phyloP scores from a whole-genome alignment of 2,797 vertebrate genomes.

The Aphelocoma californica region DNA sequence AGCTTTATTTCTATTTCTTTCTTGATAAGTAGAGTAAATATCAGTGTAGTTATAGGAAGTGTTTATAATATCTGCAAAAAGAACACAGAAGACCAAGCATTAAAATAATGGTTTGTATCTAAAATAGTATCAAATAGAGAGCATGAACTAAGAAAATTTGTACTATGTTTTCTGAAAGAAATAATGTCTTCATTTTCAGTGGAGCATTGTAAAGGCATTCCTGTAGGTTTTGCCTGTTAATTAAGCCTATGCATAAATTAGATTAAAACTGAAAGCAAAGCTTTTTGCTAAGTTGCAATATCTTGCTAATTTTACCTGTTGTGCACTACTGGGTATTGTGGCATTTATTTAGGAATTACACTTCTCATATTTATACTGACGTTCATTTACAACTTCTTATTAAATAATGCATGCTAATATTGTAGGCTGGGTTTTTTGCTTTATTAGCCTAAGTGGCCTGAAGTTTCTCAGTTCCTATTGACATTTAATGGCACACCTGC shows the following conservation, averaged over 20 bases:
- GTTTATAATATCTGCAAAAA: slow-evolving; percentile 82
- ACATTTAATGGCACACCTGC: neutral
- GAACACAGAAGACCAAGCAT: neutral
- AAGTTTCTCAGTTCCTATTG: neutral
- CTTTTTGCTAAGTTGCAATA: neutral
- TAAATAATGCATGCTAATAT: neutral
- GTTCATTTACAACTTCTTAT: neutral
- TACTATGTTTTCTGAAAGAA: neutral
- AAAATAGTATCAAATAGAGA: neutral
- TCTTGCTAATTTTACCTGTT: neutral
- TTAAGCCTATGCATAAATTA: neutral
- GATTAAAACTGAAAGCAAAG: neutral
- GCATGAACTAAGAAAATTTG: neutral
- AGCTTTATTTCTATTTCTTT: slow-evolving; percentile 74
- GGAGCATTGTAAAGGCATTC: neutral
- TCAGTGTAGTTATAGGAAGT: slow-evolving; percentile 74
- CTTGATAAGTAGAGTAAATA: slow-evolving; percentile 73
- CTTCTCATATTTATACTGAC: neutral
- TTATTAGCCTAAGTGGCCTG: neutral
- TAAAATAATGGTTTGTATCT: neutral
- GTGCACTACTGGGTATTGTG: neutral
- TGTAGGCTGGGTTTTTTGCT: neutral
- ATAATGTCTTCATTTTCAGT: neutral
- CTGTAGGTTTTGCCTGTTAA: neutral
- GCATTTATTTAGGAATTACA: neutral